Evolutionary conservation across 2,797 vertebrate species (phyloP).

Genomic region (Melanotaenia parkinsoni): DNA sequence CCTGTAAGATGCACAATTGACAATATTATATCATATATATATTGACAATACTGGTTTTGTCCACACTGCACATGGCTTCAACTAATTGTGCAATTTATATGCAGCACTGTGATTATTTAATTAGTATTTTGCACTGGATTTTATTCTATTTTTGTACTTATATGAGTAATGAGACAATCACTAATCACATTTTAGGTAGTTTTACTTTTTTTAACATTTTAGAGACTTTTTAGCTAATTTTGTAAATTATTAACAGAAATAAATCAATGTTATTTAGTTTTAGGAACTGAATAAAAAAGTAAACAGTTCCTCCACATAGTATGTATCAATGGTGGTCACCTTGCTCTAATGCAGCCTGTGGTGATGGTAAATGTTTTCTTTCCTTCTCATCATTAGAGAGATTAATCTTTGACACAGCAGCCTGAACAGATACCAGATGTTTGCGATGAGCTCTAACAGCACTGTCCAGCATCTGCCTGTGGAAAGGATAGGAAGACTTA

Average conservation of each 20-base stretch:
- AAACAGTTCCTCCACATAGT: not conserved
- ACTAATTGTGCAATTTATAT: no score
- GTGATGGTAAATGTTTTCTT: slow-evolving; percentile 1
- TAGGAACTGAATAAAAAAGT: not conserved
- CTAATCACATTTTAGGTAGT: no score
- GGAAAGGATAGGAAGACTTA: not conserved
- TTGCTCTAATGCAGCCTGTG: slow-evolving; percentile 69
- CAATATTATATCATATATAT: no score
- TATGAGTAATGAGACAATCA: no score
- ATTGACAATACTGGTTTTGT: no score
- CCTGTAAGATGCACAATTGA: slow-evolving; percentile 72
- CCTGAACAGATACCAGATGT: slow-evolving; percentile 74
- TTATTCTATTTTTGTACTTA: no score
- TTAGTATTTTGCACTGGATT: no score
- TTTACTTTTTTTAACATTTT: no score
- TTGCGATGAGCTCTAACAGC: slow-evolving; percentile 78
- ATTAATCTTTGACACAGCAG: slow-evolving; percentile 60
- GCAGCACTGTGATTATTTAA: no score
- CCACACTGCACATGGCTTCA: no score
- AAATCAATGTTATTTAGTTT: not conserved
- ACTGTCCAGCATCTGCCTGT: slow-evolving; percentile 79
- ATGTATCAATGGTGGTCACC: slow-evolving; percentile 62
- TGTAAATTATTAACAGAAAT: no score
- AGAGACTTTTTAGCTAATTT: no score
- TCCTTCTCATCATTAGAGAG: slow-evolving; percentile 2